phyloP scores from a whole-genome alignment of 2,113 vertebrate genomes.

The Pseudorhombus dupliciocellatus region DNA sequence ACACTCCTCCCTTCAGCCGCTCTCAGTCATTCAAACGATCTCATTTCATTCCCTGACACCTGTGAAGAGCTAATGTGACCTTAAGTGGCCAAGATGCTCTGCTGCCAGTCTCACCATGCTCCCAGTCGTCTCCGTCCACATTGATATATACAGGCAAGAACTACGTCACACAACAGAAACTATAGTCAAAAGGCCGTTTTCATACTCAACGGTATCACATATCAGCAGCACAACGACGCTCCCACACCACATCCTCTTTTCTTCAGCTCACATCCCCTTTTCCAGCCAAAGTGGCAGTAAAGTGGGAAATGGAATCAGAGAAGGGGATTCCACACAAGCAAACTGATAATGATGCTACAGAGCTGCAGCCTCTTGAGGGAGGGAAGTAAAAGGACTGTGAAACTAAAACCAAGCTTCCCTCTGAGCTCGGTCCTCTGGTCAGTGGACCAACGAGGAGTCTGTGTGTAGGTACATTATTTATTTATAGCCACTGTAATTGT shows the following conservation, averaged over 20 bases:
- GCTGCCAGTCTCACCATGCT: constrained; percentile 25
- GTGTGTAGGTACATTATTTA: no score
- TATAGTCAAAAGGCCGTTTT: constrained; percentile 30
- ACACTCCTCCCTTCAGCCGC: constrained; percentile 40
- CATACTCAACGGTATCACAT: constrained; percentile 45
- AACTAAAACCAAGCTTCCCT: constrained; percentile 49
- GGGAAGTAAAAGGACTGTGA: constrained; percentile 59
- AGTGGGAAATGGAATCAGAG: constrained; percentile 68
- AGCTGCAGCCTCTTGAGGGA: constrained; percentile 45
- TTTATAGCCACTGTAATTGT: no score
- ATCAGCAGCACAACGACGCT: constrained; percentile 52
- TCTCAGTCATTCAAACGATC: constrained; percentile 79
- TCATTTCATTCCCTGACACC: constrained; percentile 85
- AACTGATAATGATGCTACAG: constrained; percentile 61
- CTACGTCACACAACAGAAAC: not conserved
- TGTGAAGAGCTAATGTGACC: constrained; percentile 80
- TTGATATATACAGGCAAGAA: not conserved
- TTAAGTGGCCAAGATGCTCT: constrained; percentile 51
- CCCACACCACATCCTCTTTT: constrained; percentile 76
- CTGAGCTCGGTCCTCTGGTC: constrained; percentile 19
- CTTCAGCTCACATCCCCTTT: constrained; percentile 78
- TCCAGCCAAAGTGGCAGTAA: constrained; percentile 61
- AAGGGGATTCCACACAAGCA: constrained; percentile 65
- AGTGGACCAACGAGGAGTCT: not conserved
- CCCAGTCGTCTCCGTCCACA: constrained; percentile 1